phyloP scores from a whole-genome alignment of 2,797 vertebrate genomes.

The Periparus ater region DNA sequence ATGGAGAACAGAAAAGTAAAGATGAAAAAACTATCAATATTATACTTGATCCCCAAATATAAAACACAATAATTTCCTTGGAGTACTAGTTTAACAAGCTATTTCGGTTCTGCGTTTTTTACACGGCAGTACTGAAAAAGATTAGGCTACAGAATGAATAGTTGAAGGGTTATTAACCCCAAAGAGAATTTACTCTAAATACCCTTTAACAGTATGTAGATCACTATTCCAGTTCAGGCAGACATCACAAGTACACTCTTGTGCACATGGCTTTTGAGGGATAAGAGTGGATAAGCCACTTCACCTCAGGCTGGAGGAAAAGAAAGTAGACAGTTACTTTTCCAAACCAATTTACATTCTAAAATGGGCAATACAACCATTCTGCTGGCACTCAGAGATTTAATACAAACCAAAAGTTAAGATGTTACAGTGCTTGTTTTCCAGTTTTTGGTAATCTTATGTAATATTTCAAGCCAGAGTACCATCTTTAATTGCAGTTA shows the following conservation, averaged over 20 bases:
- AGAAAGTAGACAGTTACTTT: slow-evolving; percentile 50
- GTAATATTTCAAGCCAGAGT: not conserved
- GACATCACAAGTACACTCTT: slow-evolving; percentile 62
- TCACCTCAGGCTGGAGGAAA: slow-evolving; percentile 55
- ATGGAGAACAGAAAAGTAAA: not conserved
- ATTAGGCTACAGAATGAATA: slow-evolving; percentile 49
- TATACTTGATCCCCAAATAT: not conserved
- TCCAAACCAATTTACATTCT: slow-evolving; percentile 54
- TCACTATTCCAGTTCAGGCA: slow-evolving; percentile 60
- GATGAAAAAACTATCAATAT: not conserved
- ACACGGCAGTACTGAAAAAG: slow-evolving; percentile 43
- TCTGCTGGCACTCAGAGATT: not conserved
- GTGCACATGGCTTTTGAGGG: slow-evolving; percentile 57
- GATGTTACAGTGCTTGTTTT: not conserved
- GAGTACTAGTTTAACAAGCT: slow-evolving; percentile 41
- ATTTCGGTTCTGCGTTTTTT: slow-evolving; percentile 45
- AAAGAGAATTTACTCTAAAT: slow-evolving; percentile 63
- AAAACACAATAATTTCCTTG: slow-evolving; percentile 17
- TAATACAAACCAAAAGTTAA: not conserved
- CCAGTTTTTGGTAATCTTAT: not conserved
- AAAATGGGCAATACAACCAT: slow-evolving; percentile 6
- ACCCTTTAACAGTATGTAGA: slow-evolving; percentile 57
- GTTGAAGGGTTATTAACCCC: slow-evolving; percentile 61
- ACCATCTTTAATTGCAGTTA: not conserved
- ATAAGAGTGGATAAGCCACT: slow-evolving; percentile 61